Percentiles rank a stretch among this genome's conserved stretches.
Conservation (phyloP, 2,888 invertebrate species). For the Drosophila anomalata region DNA sequence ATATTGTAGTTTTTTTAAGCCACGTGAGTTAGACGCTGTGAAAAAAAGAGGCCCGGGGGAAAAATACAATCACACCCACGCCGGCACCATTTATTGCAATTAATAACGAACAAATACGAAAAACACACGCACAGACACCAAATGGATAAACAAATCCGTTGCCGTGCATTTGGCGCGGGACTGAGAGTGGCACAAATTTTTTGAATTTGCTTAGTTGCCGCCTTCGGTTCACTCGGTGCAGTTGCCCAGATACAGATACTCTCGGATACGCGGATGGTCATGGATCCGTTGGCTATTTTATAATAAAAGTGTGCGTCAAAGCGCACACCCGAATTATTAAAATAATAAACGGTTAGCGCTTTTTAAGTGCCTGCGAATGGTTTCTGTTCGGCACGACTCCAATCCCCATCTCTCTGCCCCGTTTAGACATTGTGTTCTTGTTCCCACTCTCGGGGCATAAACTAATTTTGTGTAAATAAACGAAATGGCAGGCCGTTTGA, state of each 20-base stretch:
- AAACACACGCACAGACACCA: slow-evolving; percentile 25
- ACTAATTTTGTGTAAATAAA: slow-evolving; percentile 77
- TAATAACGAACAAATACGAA: slow-evolving; percentile 68
- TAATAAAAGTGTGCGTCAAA: slow-evolving; percentile 64
- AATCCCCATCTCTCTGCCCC: neutral
- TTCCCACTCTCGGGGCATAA: slow-evolving; percentile 55
- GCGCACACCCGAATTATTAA: slow-evolving; percentile 70
- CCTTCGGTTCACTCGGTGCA: slow-evolving; percentile 62
- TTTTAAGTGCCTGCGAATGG: slow-evolving; percentile 65
- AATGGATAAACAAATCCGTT: slow-evolving; percentile 63
- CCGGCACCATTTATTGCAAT: slow-evolving; percentile 58
- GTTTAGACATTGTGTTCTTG: slow-evolving; percentile 2
- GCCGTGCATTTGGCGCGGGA: slow-evolving; percentile 56
- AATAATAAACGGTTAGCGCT: slow-evolving; percentile 73
- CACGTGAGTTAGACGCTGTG: neutral
- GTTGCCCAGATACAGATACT: slow-evolving; percentile 40
- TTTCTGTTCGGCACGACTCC: slow-evolving; percentile 13
- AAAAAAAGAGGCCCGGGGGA: slow-evolving; percentile 1
- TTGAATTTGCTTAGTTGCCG: slow-evolving; percentile 53
- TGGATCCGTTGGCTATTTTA: slow-evolving; percentile 22
- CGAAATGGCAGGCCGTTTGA: slow-evolving; percentile 50
- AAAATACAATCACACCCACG: slow-evolving; percentile 46
- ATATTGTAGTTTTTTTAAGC: neutral
- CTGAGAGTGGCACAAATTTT: slow-evolving; percentile 22
- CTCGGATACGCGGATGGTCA: neutral